A percentile compares a stretch with the other conserved stretches of the same genome.
phyloP scores from a whole-genome alignment of 2,797 vertebrate species.

The Paratrypauchen microcephalus region DNA sequence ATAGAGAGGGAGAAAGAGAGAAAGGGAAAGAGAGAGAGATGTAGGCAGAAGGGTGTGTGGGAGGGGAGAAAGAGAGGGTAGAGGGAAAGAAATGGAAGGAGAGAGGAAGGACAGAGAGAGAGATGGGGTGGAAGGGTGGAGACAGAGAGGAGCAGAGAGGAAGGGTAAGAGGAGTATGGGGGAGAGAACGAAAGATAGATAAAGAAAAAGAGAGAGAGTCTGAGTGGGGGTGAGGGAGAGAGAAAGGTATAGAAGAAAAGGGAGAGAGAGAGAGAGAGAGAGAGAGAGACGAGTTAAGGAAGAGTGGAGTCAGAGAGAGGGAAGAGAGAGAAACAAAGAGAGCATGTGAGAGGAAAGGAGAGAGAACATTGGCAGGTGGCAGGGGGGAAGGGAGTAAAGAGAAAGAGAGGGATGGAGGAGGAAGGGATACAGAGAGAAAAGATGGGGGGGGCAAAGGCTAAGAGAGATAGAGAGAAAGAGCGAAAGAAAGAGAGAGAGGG shows the following conservation, averaged over 20 bases:
- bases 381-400: slow-evolving; percentile 12
- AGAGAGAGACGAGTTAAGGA: neutral
- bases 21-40: too few relatives aligned
- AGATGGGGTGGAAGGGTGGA: too few relatives aligned
- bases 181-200: neutral
- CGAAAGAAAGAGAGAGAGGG: slow-evolving; percentile 45
- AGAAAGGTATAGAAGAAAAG: too few relatives aligned
- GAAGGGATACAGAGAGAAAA: slow-evolving; percentile 44
- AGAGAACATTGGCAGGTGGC: slow-evolving; percentile 17
- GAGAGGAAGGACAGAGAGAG: neutral
- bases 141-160: too few relatives aligned
- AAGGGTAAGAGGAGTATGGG: too few relatives aligned
- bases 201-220: neutral
- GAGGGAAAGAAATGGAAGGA: slow-evolving; percentile 33
- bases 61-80: too few relatives aligned
- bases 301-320: neutral
- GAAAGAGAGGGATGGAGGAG: slow-evolving; percentile 19
- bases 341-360: slow-evolving; percentile 43
- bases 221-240: too few relatives aligned
- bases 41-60: too few relatives aligned
- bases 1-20: neutral
- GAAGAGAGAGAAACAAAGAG: neutral
- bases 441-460: slow-evolving; percentile 31
- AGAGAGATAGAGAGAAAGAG: slow-evolving; percentile 10
- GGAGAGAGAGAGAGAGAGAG: neutral